Conservation (phyloP, 2,797 vertebrate genomes). For the Peromyscus melanophrys region DNA sequence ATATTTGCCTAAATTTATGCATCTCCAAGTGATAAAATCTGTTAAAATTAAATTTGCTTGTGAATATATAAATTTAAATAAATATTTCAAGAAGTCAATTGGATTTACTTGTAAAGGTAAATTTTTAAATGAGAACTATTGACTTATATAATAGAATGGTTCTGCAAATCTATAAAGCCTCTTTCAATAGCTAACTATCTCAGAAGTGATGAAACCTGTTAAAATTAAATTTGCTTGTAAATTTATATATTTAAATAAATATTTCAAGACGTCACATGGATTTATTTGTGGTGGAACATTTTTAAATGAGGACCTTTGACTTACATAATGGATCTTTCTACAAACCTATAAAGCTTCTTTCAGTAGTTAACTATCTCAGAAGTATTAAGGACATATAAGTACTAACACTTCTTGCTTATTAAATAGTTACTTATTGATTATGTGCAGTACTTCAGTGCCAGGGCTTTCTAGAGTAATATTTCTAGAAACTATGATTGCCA, state of each 20-base stretch:
- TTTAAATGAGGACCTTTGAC: background rate
- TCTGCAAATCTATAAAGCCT: too few relatives aligned
- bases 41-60: too few relatives aligned
- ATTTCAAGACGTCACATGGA: slow-evolving; percentile 43
- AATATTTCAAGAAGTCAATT: too few relatives aligned
- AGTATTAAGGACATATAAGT: slow-evolving; percentile 46
- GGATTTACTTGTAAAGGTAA: too few relatives aligned
- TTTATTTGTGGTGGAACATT: slow-evolving; percentile 48
- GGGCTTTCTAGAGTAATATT: slow-evolving; percentile 50
- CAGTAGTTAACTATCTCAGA: slow-evolving; percentile 58
- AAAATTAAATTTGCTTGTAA: slow-evolving; percentile 59
- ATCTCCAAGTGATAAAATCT: background rate
- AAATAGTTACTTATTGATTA: slow-evolving; percentile 38
- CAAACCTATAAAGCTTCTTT: slow-evolving; percentile 44
- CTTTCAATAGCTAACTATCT: too few relatives aligned
- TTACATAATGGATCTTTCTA: slow-evolving; percentile 38
- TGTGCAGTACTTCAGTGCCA: background rate
- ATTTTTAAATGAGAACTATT: too few relatives aligned
- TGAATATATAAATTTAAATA: too few relatives aligned
- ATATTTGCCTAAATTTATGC: background rate
- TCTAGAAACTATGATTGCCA: slow-evolving; percentile 62
- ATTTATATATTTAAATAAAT: slow-evolving; percentile 58
- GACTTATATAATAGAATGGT: too few relatives aligned
- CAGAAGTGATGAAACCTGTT: background rate
- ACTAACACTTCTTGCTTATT: slow-evolving; percentile 4